phyloP scores from a whole-genome alignment of 2,797 vertebrate species.

The Crypturellus tataupa region DNA sequence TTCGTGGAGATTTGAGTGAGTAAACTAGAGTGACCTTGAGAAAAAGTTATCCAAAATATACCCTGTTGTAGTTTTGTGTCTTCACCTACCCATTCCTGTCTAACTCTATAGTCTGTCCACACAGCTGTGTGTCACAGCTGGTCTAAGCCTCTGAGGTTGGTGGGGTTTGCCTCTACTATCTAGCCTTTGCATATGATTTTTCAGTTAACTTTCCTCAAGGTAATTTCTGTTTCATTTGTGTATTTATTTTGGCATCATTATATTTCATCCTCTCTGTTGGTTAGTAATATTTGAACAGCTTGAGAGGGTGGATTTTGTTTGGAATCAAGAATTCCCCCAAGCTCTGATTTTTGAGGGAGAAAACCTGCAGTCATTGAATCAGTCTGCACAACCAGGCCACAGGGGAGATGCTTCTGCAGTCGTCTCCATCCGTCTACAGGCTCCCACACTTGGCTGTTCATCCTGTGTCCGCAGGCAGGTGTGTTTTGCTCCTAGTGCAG shows the following conservation, averaged over 20 bases:
- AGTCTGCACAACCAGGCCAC: not conserved
- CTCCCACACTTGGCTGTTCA: not conserved
- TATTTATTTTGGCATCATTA: constrained; percentile 53
- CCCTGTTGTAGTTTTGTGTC: not conserved
- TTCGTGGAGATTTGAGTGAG: not conserved
- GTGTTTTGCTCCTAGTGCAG: not conserved
- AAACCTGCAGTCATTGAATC: constrained; percentile 1
- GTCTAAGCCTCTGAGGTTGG: not conserved
- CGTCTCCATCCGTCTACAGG: not conserved
- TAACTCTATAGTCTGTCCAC: not conserved
- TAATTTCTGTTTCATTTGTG: constrained; percentile 51
- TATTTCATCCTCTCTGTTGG: constrained; percentile 9
- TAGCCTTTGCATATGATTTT: not conserved
- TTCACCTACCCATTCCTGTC: not conserved
- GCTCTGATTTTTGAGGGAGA: constrained; percentile 2
- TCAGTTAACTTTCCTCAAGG: constrained; percentile 25
- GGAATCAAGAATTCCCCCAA: constrained; percentile 20
- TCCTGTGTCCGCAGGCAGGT: not conserved
- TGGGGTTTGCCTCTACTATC: not conserved
- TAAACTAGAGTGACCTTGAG: not conserved
- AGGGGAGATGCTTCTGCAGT: not conserved
- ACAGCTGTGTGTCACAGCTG: not conserved
- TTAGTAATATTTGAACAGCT: constrained; percentile 60
- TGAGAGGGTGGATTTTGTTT: constrained; percentile 59
- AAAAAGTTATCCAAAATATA: not conserved